Evolutionary conservation across 2,113 vertebrate species (phyloP).

Genomic region (Cryptoleucopteryx plumbea): DNA sequence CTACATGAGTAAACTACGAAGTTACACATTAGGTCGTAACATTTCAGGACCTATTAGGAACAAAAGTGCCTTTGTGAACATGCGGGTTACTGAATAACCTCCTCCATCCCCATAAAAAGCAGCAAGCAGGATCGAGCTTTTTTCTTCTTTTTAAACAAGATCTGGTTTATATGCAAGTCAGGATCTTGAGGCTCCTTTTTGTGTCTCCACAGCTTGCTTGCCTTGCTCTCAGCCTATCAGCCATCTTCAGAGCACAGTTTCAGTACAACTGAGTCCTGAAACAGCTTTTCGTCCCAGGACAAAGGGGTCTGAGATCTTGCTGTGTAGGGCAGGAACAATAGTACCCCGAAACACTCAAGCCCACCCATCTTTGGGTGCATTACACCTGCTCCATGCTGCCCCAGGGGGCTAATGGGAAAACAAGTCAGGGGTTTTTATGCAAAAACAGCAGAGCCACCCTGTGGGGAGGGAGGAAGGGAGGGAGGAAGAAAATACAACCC

Average conservation of each 20-base stretch:
- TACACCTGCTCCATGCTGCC: neutral
- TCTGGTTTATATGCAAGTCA: constrained; percentile 1
- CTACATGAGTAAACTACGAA: constrained; percentile 52
- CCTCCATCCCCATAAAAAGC: constrained; percentile 24
- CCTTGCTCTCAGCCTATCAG: neutral
- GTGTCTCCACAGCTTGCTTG: neutral
- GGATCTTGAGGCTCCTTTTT: neutral
- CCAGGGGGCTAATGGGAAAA: neutral
- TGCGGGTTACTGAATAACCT: constrained; percentile 56
- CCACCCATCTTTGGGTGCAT: neutral
- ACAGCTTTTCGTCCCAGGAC: neutral
- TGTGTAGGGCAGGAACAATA: neutral
- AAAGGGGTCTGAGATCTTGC: neutral
- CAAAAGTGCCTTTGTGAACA: constrained; percentile 67
- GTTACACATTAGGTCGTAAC: constrained; percentile 73
- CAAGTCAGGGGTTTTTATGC: neutral
- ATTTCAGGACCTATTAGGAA: constrained; percentile 62
- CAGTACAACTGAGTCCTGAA: neutral
- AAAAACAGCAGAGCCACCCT: neutral
- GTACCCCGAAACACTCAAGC: neutral
- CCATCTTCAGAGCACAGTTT: neutral
- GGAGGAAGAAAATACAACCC: neutral
- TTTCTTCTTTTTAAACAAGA: neutral
- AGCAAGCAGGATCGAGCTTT: neutral
- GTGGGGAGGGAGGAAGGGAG: neutral